Evolutionary conservation across 2,888 invertebrate genomes (phyloP), one percentile per base, ranked within the genome.

Genomic region (Sinhomidia bicolor): DNA sequence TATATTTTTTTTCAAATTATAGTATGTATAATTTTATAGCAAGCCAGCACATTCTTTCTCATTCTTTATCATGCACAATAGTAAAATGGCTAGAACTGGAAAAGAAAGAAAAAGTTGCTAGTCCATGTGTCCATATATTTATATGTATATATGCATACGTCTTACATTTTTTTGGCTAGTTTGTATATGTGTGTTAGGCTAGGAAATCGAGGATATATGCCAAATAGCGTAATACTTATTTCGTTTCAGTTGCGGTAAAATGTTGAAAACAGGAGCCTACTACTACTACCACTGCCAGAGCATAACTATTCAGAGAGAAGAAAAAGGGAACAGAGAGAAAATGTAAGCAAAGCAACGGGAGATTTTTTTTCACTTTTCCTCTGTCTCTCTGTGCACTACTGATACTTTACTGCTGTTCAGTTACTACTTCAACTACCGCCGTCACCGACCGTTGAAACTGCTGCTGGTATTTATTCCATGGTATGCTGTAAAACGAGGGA

Each of bases 211-310:
- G 81, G 23, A n/a, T n/a, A 57, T 82, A 87, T 87, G 81, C 82
- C 87, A 81, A 87, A 81, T 82, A 51, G 81, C 36, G n/a, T 82
- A 76, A 44, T 87, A 82, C 87, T 76, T 62, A 80, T 82, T 81
- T 87, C 82, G 74, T 82, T 81, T 80, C 82, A 82, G 87, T 87
- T 87, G 87, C 87, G 87, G 87, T 87, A 87, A 87, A 87, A 76
- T 87, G 47, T 62, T 87, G 68, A 47, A 82, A 82, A 81, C 41
- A 41, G 86, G 44, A 57, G 65, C 79, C n/a, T n/a, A n/a, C n/a
- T n/a, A n/a, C n/a, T n/a, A n/a, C n/a, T n/a, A n/a, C 68, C 23
- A 47, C 47, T 62, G 51, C 74, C 74, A 60, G 57, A 36, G 12
- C 29, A 62, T 85, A 29, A 32, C 78, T 71, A 71, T 71, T 3